Conservation (phyloP, 2,797 vertebrate genomes). For the Tamandua tetradactyla region DNA sequence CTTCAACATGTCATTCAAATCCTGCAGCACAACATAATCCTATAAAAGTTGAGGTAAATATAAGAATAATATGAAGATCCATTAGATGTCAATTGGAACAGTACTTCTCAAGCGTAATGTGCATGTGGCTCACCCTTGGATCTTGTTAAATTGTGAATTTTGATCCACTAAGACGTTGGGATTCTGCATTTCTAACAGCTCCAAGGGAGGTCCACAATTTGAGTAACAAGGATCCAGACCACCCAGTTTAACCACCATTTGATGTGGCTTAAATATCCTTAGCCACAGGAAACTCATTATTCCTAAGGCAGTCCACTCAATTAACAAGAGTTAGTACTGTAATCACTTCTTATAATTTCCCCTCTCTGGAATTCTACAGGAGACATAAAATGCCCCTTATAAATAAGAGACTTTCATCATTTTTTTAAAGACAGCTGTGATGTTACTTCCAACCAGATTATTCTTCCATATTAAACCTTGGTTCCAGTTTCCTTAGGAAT, state of each 20-base stretch:
- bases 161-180: not conserved
- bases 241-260: not conserved
- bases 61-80: not conserved
- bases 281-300: not conserved
- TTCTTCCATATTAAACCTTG: not conserved
- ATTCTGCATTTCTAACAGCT: not conserved
- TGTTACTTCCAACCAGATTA: not conserved
- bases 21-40: not conserved
- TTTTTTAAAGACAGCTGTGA: constrained; percentile 2
- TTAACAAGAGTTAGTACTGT: constrained; percentile 3
- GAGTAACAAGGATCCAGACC: not conserved
- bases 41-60: not conserved
- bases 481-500: not conserved
- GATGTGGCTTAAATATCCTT: not conserved
- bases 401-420: not conserved
- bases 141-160: not conserved
- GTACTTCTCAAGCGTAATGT: not conserved
- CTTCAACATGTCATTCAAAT: constrained; percentile 8
- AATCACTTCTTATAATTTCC: constrained; percentile 2
- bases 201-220: not conserved
- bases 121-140: not conserved
- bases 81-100: not conserved
- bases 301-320: not conserved
- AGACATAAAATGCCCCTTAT: not conserved
- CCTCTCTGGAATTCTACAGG: not conserved